Evolutionary conservation across 2,888 invertebrate genomes (phyloP).

Genomic region (Capitulum mitella): DNA sequence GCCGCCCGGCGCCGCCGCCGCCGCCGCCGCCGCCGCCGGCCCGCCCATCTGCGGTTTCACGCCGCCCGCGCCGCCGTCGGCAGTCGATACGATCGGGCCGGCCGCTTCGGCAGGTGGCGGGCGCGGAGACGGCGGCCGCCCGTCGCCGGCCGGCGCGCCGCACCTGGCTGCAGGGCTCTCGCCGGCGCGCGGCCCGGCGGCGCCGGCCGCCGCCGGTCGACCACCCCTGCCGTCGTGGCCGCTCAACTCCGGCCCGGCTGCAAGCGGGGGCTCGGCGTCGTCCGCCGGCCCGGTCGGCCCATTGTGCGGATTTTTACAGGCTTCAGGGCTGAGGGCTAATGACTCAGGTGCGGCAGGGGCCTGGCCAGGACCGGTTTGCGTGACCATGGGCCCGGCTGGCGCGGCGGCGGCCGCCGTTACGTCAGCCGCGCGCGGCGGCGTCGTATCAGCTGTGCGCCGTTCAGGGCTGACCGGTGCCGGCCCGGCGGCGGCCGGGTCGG

Average conservation of each 20-base stretch:
- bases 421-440: background rate
- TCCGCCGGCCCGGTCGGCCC: background rate
- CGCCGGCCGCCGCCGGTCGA: background rate
- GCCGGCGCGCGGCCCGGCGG: background rate
- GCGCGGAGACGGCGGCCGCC: too few species aligned
- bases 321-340: background rate
- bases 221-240: background rate
- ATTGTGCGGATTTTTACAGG: slow-evolving; percentile 15
- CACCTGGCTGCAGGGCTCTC: too few species aligned
- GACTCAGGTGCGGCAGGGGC: slow-evolving; percentile 21
- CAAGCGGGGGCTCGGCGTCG: background rate
- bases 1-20: background rate
- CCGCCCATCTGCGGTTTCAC: background rate
- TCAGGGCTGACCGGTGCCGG: background rate
- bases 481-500: too few species aligned
- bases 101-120: background rate
- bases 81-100: background rate
- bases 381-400: background rate
- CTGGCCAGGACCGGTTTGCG: background rate
- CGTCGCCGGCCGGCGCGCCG: too few species aligned
- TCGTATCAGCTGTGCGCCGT: background rate
- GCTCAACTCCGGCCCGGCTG: background rate
- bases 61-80: background rate
- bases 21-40: background rate
- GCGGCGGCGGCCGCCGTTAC: background rate